phyloP scores from a whole-genome alignment of 2,797 vertebrate genomes.

The Capromys pilorides region DNA sequence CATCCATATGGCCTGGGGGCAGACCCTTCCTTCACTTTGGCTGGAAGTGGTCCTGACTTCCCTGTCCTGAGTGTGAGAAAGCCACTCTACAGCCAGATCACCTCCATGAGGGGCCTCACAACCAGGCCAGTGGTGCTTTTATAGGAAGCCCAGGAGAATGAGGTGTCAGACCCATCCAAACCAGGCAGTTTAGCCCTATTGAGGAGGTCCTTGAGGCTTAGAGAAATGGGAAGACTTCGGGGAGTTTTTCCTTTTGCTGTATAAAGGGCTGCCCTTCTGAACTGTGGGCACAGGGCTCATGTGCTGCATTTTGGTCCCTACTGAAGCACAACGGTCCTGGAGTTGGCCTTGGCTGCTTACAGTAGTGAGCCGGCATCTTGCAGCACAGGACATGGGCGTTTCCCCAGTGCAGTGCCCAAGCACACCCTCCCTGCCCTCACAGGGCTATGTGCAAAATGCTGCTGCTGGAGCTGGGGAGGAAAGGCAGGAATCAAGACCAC shows the following conservation, averaged over 20 bases:
- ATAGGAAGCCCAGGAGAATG: neutral
- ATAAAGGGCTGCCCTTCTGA: neutral
- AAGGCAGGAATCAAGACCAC: neutral
- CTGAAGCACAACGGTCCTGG: fast-evolving
- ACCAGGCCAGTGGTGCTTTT: neutral
- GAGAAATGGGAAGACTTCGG: neutral
- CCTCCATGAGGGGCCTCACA: neutral
- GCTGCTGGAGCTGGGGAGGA: neutral
- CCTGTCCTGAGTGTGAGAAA: neutral
- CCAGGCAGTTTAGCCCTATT: neutral
- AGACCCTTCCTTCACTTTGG: neutral
- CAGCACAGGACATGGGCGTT: neutral
- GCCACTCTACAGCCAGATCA: neutral
- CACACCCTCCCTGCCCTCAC: neutral
- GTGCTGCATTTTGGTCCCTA: neutral
- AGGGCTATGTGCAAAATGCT: neutral
- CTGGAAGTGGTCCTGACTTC: neutral
- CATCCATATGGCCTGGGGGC: neutral
- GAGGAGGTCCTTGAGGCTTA: neutral
- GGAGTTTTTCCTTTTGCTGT: neutral
- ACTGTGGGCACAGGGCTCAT: fast-evolving
- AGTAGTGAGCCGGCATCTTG: fast-evolving
- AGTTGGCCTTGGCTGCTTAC: neutral
- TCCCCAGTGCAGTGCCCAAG: neutral
- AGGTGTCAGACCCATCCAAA: neutral